Base-by-base conservation (phyloP, 1,140 invertebrate species). In the Chrysomallon squamiferum region DNA sequence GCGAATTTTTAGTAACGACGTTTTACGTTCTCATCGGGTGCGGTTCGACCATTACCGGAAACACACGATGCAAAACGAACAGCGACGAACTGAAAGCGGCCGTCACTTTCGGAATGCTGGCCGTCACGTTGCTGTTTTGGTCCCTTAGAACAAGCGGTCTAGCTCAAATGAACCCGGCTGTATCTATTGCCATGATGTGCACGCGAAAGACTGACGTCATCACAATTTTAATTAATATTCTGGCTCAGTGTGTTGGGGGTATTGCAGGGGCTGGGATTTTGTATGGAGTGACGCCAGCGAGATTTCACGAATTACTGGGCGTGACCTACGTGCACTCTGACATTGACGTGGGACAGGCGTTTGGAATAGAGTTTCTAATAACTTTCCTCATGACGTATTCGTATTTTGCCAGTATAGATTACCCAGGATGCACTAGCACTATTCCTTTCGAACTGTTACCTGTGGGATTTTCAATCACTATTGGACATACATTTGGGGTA, bases 301-400 rank as follows among this genome's bases (percentile, higher is more conserved):
- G 62, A 11, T 45, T 62, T 9, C 70, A 67, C 18, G 59, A 45
- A 6, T 25, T 61, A 13, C 52, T 73, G 1, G 76, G 69, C 1
- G 71, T 75, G 4, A 72, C 76, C 20, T 49, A 57, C 32, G 59
- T 76, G 20, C 58, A 68, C 25, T 49, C 54, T 7, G 69, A 69
- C n/a, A 62, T 78, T 25, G 68, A 68, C 25, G 50, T 65, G 5
- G 72, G 64, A 27, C 92, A 96, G 86, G 95, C 90, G 0, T 86
- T 96, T 43, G 85, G 93, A 15, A 88, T 96, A 27, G 95, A 98
- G 83, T 90, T 90, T 0, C 83, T 96, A 65, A 90, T 95, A 62
- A 96, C 95, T 0, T 95, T 96, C 82, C 86, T 96, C 0, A 86
- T 97, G 66, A 90, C 96, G 2, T 88, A 96, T 61, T 91, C 95